Evolutionary conservation across 1,140 invertebrate species (phyloP), one percentile per base, ranked within the genome.

Genomic region (Drosophila sproati): DNA sequence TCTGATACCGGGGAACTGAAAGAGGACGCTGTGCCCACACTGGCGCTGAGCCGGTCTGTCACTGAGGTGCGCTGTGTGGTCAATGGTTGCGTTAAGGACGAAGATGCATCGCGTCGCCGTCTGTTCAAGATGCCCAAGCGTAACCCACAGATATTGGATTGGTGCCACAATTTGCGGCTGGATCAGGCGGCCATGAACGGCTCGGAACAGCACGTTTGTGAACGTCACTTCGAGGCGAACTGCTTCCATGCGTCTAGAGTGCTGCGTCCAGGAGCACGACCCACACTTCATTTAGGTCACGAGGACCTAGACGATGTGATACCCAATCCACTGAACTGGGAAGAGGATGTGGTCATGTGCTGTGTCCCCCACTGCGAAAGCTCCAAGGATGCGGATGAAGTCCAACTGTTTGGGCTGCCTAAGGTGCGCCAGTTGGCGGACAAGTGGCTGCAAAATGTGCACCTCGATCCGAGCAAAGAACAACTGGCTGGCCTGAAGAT

Each of bases 371-470:
- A 59, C 3, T 91, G 88, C 47, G 78, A 41, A 0, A 47, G 52
- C 1, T 34, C 39, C 7, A 69, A 70, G 35, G 72, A 72, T 43
- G 29, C 28, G 3, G 72, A 78, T 5, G 39, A 51, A 12, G 69
- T 20, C 7, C 45, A 60, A 32, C 50, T 51, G 3, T 73, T 89
- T 10, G 56, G 35, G 5, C 78, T 91, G 39, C 89, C 88, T 4
- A 79, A 78, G 47, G 2, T 51, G 3, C 69, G 71, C 0, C 4
- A 28, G 0, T 31, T 82, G 2, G 69, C 74, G 3, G 71, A 73
- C 0, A 89, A 91, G 43, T 91, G 88, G 88, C 43, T 80, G 2
- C 64, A 85, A 8, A 91, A 91, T 31, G 31, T 87, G 4, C 79
- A 62, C 5, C 50, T 91, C 3, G 66, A 68, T 4, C 28, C 31